Conservation (phyloP, 2,797 vertebrate genomes). For the Triplophysa bombifrons region DNA sequence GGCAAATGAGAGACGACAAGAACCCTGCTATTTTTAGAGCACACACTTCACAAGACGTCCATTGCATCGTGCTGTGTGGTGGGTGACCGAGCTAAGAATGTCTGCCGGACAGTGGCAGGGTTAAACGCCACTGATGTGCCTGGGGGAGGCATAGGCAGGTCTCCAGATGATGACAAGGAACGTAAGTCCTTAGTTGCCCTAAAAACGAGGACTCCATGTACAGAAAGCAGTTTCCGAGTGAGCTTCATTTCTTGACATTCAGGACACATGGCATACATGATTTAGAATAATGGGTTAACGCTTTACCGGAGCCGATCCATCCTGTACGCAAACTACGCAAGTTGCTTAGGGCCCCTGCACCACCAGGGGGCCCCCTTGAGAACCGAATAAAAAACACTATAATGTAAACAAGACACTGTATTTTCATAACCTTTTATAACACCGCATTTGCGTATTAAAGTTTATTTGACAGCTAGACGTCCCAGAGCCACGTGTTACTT, state of each 20-base stretch:
- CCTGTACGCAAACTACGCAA: too few species aligned
- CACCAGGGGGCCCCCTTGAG: too few species aligned
- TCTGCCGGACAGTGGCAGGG: not conserved
- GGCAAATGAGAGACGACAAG: constrained; percentile 70
- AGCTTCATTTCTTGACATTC: not conserved
- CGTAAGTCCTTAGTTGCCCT: not conserved
- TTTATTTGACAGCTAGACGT: too few species aligned
- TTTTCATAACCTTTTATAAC: too few species aligned
- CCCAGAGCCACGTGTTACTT: too few species aligned
- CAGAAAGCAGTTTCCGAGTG: not conserved
- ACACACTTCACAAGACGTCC: constrained; percentile 75
- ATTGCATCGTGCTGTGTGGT: constrained; percentile 55
- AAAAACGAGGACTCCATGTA: not conserved
- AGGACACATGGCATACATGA: not conserved
- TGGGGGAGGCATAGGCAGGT: not conserved
- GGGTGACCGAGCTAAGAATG: constrained; percentile 25
- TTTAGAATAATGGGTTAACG: not conserved
- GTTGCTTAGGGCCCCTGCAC: too few species aligned
- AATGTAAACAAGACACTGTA: too few species aligned
- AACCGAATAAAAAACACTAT: too few species aligned
- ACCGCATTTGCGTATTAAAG: too few species aligned
- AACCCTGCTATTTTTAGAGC: constrained; percentile 79
- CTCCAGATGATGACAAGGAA: not conserved
- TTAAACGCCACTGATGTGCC: constrained; percentile 22
- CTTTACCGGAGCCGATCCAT: not conserved